These are phyloP conservation scores for Eulemur rubriventer DNA, from an alignment of 2,797 vertebrate genomes.

Conservation along the genomic window DNA sequence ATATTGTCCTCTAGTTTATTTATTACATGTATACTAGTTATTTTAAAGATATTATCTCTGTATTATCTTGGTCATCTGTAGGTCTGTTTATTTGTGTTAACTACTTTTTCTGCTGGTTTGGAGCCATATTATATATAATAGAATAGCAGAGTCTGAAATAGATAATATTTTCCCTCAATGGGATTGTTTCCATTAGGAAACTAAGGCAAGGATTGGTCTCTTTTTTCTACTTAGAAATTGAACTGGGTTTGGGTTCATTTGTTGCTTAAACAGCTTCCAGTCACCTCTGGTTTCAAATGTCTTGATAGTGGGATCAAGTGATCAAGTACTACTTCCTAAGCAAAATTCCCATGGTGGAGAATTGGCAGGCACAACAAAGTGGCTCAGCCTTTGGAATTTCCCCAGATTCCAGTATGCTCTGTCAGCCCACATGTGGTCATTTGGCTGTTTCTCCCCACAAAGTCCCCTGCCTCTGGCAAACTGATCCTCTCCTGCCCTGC, in stretches of 20 bases:
- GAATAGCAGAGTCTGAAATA: neutral
- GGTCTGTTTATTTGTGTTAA: neutral
- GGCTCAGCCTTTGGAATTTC: neutral
- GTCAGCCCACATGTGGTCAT: neutral
- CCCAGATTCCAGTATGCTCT: neutral
- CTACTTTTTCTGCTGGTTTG: neutral
- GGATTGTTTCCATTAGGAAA: neutral
- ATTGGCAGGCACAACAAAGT: neutral
- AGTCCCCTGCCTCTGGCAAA: neutral
- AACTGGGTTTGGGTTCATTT: neutral
- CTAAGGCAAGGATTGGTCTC: neutral
- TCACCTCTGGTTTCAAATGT: neutral
- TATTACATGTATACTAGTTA: neutral
- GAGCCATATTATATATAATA: neutral
- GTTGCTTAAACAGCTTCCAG: neutral
- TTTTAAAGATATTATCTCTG: neutral
- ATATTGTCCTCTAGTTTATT: neutral
- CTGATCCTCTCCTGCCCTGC: neutral
- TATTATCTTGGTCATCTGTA: neutral
- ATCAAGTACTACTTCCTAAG: neutral
- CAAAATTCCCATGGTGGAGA: neutral
- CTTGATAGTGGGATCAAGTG: neutral
- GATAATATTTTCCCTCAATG: neutral
- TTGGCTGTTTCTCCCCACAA: neutral
- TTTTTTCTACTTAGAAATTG: neutral